Percentiles rank a stretch among this genome's conserved stretches.
Evolutionary conservation across 2,888 invertebrate species (phyloP).

Genomic region (Heteropelma amictum): DNA sequence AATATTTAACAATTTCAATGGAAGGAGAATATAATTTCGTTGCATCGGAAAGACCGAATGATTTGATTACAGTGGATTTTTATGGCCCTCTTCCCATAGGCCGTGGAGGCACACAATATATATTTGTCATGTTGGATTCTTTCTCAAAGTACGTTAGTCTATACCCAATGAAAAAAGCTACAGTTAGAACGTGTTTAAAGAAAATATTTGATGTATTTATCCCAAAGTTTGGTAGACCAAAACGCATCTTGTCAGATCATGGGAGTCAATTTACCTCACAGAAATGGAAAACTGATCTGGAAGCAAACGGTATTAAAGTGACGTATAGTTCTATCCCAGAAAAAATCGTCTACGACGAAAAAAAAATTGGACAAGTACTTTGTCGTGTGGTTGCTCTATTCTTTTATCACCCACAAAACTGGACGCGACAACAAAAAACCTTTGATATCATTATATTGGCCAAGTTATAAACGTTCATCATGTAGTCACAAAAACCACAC

Average conservation of each 20-base stretch:
- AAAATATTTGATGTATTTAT: not conserved
- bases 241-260: not conserved
- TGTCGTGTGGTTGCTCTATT: no score
- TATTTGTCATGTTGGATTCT: not conserved
- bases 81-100: not conserved
- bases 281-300: not conserved
- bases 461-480: no score
- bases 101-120: not conserved
- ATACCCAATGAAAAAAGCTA: not conserved
- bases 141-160: conserved; percentile 2
- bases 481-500: no score
- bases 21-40: conserved; percentile 38
- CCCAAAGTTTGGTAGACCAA: not conserved
- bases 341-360: not conserved
- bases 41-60: not conserved
- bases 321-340: not conserved
- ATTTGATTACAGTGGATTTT: not conserved
- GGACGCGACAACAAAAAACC: no score
- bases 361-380: no score
- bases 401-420: no score
- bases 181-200: not conserved
- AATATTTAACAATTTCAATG: conserved; percentile 24
- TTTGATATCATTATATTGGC: no score
- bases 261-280: not conserved
- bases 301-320: not conserved